Conservation (phyloP, 2,113 vertebrate species). For the Cyphomyrus plagiostoma region DNA sequence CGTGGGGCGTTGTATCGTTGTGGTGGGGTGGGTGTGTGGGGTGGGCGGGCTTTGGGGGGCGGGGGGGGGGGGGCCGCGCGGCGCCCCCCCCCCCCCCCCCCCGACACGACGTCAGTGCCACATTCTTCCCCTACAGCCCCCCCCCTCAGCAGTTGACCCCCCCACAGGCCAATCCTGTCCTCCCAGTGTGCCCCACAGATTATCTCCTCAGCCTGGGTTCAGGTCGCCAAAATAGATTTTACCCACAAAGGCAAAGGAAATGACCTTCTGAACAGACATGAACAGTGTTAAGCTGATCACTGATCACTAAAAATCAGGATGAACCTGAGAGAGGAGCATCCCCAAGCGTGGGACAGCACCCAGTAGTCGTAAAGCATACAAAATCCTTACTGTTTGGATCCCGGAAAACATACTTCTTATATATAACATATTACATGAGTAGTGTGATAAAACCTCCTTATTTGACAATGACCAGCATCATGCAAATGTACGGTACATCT, state of each 20-base stretch:
- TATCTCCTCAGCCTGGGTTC: neutral
- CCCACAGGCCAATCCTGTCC: neutral
- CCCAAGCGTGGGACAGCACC: neutral
- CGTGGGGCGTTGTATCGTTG: no score
- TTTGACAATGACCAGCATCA: neutral
- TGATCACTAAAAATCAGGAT: neutral
- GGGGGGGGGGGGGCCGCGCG: constrained; percentile 14
- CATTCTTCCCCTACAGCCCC: neutral
- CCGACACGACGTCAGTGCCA: neutral
- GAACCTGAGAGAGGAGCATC: neutral
- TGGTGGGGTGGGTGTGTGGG: no score
- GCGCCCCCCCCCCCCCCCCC: no score
- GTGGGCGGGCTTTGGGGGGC: no score
- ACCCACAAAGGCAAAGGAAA: neutral
- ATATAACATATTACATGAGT: neutral
- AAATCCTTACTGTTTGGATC: neutral
- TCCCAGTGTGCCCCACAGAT: neutral
- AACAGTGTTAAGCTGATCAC: neutral
- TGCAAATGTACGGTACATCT: neutral
- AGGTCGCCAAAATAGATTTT: neutral
- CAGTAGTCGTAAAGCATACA: neutral
- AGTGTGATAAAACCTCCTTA: neutral
- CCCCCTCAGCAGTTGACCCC: neutral
- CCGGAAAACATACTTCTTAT: neutral
- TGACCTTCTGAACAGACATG: neutral